phyloP scores from a whole-genome alignment of 2,113 vertebrate species.

The Agapornis roseicollis region DNA sequence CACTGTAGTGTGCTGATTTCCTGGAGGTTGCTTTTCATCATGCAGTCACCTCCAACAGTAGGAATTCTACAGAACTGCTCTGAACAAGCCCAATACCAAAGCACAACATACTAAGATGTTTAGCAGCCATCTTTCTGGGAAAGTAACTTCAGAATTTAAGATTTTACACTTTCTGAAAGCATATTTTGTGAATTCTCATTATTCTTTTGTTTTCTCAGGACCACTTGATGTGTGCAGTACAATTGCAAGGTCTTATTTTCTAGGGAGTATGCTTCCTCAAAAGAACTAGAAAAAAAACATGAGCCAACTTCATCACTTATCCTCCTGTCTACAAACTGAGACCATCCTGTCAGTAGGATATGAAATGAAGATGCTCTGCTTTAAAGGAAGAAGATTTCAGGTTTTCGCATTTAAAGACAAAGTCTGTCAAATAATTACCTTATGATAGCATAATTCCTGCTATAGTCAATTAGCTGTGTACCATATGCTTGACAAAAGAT shows the following conservation, averaged over 20 bases:
- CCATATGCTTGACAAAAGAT: background rate
- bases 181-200: background rate
- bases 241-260: background rate
- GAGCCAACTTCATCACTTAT: background rate
- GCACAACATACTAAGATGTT: fast-evolving
- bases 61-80: background rate
- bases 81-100: background rate
- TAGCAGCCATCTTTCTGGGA: background rate
- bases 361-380: background rate
- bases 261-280: background rate
- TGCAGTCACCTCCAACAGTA: background rate
- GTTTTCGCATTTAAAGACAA: background rate
- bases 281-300: background rate
- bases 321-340: background rate
- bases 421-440: background rate
- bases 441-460: background rate
- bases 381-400: background rate
- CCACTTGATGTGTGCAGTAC: background rate
- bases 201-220: background rate
- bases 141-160: background rate
- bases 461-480: background rate
- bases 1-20: background rate
- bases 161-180: background rate
- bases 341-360: background rate
- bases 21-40: background rate